Evolutionary conservation across 2,113 vertebrate genomes (phyloP).

Genomic region (Sphyrna mokarran): DNA sequence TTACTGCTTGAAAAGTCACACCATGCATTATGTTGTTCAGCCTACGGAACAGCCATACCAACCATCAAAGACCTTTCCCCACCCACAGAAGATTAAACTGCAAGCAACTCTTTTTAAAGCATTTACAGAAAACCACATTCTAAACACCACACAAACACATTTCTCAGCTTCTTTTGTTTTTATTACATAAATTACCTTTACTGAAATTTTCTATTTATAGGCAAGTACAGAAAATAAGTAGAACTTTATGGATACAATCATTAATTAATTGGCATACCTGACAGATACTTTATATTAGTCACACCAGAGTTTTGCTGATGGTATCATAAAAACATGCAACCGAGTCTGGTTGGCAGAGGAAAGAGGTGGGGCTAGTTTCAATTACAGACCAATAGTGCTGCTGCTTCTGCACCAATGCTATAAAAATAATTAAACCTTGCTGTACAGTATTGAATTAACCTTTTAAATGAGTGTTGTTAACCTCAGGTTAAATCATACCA

Average conservation of each 20-base stretch:
- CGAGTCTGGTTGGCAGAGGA: neutral
- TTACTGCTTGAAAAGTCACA: neutral
- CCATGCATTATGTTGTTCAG: neutral
- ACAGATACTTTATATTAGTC: neutral
- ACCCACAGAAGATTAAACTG: neutral
- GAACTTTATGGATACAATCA: neutral
- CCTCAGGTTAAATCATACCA: neutral
- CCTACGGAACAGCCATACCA: neutral
- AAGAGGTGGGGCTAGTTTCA: neutral
- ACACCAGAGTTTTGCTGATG: neutral
- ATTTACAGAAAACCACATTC: neutral
- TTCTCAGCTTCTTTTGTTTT: neutral
- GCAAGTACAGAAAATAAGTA: neutral
- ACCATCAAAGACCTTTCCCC: neutral
- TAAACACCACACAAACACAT: neutral
- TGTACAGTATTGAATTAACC: neutral
- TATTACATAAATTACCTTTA: neutral
- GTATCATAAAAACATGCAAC: neutral
- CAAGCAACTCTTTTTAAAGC: neutral
- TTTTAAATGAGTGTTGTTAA: neutral
- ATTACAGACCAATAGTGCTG: neutral
- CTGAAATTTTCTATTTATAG: neutral
- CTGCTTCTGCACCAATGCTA: neutral
- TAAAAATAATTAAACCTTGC: no score
- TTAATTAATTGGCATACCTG: neutral